Evolutionary conservation across 1,140 invertebrate species (phyloP), one percentile per base, ranked within the genome.

Genomic region (Penaeus vannamei): DNA sequence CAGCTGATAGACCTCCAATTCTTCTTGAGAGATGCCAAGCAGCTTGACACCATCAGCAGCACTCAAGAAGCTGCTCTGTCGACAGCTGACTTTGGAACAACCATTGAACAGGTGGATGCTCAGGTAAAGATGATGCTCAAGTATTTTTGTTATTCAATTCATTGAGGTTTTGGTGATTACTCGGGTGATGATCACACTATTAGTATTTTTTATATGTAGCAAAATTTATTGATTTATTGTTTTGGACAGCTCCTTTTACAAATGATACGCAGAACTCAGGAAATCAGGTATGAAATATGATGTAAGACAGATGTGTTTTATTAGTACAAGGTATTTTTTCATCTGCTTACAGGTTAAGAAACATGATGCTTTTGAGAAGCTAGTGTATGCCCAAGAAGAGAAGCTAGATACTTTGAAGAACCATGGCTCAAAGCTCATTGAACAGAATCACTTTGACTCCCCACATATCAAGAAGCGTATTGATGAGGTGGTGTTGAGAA

Each of bases 1-100:
- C 98, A 99, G 93, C 94, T 99, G 76, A 98, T 98, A 90, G 98
- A 99, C 93, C 94, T 98, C 84, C 98, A 99, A 92, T 97, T 97
- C 92, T 99, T 99, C 95, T 93, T 99, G 76, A 94, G 98, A 59
- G 98, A 99, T 94, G 97, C 97, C 22, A 98, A 98, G 92, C 97
- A 98, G 93, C 95, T 99, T 36, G 97, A 99, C 92, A 96, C 97
- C 91, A 94, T 98, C 5, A 98, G 97, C 87, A 95, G 95, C 46
- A 95, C 96, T 14, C 98, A 99, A 93, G 98, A 91, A 80, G 91
- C 93, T 84, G 94, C 92, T 95, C 95, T 90, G 20, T 90, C 90
- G 5, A 91, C 91, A 69, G 91, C 92, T 84, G 94, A 94, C 87
- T 91, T 93, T 72, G 94, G 94, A 64, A 92, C 92, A 32, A 93